Evolutionary conservation across 2,888 invertebrate species (phyloP).

Genomic region (Leuctra nigra): DNA sequence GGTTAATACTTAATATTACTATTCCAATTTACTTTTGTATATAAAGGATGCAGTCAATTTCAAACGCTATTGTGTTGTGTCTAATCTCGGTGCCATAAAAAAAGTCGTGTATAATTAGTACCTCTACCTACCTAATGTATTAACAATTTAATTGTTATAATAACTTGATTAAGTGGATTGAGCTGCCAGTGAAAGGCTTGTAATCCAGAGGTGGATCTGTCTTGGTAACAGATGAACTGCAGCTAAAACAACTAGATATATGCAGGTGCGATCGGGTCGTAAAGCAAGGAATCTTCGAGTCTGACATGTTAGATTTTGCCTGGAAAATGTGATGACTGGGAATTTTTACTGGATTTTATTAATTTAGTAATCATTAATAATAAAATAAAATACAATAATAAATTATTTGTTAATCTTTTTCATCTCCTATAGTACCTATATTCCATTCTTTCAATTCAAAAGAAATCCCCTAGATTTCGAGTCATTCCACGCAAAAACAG

Average conservation of each 20-base stretch:
- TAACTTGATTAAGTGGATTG: background rate
- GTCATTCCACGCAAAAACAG: no score
- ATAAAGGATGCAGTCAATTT: background rate
- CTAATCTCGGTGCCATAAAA: constrained; percentile 2
- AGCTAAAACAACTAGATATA: no score
- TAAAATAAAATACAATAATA: background rate
- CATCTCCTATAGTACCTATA: no score
- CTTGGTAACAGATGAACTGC: no score
- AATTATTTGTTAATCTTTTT: no score
- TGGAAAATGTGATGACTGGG: background rate
- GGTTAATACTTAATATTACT: background rate
- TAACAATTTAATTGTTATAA: background rate
- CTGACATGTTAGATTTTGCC: background rate
- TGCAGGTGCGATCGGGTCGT: no score
- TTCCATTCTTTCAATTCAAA: no score
- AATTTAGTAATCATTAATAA: constrained; percentile 6
- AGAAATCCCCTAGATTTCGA: no score
- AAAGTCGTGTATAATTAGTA: no score
- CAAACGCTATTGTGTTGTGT: background rate
- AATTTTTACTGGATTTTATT: constrained; percentile 6
- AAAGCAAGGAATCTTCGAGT: no score
- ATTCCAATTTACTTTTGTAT: background rate
- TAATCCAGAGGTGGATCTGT: no score
- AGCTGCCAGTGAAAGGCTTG: background rate
- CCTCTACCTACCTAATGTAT: background rate